Evolutionary conservation across 2,888 invertebrate species (phyloP).

Genomic region (Aphodius sticticus): DNA sequence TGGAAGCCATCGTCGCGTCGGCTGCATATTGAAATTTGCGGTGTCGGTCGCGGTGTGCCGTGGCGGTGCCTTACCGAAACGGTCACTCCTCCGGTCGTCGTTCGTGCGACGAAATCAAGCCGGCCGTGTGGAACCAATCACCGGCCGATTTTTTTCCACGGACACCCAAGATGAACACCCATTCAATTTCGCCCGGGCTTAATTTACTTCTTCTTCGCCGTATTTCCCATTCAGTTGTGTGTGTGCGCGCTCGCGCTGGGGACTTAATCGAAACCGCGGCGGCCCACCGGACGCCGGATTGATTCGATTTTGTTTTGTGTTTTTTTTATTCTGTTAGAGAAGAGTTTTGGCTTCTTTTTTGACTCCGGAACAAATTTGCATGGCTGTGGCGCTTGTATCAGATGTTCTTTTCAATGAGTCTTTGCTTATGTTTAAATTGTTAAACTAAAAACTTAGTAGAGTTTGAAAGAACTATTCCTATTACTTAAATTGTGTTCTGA

Average conservation of each 20-base stretch:
- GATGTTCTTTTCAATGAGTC: too few species aligned
- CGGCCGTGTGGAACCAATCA: conserved; percentile 24
- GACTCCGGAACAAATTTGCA: too few species aligned
- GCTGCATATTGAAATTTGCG: background rate
- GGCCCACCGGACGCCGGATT: background rate
- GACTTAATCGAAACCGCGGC: background rate
- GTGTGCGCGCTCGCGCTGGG: background rate
- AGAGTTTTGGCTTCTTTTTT: background rate
- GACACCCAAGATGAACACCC: conserved; percentile 25
- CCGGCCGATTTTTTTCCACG: conserved; percentile 21
- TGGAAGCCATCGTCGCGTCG: background rate
- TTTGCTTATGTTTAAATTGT: too few species aligned
- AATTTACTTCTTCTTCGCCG: conserved; percentile 18
- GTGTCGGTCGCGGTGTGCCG: background rate
- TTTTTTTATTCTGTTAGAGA: background rate
- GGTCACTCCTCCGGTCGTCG: background rate
- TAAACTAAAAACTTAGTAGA: too few species aligned
- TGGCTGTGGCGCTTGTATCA: too few species aligned
- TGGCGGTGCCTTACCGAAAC: background rate
- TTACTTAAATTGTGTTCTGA: too few species aligned
- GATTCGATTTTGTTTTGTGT: background rate
- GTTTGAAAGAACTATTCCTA: too few species aligned
- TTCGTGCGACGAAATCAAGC: conserved; percentile 14
- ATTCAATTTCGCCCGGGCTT: conserved; percentile 20
- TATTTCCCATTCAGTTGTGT: background rate